Base-by-base conservation (phyloP, 1,140 invertebrate genomes). In the Rhysida immarginata region DNA sequence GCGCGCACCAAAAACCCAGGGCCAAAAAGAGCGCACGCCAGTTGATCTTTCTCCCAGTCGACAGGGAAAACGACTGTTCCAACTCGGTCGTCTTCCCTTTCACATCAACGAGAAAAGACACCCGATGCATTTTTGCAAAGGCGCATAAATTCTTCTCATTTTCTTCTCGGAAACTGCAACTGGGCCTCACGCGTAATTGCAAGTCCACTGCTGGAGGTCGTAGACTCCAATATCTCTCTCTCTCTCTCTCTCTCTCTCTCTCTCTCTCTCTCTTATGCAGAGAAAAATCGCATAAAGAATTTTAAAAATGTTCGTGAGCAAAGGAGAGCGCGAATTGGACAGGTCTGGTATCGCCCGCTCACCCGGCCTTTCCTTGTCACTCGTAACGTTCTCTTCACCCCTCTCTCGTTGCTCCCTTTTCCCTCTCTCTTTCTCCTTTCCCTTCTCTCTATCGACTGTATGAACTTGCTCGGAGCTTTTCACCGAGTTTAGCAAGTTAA, bases 401-500 rank as follows among this genome's bases (percentile, higher is more conserved):
- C 11, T 11, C 11, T 11, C 11, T n/a, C 11, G 35, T n/a, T 11
- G n/a, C 35, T 11, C 35, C 11, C 11, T 11, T n/a, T 11, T n/a
- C 11, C 35, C 35, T 11, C 35, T 41, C 11, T 11, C n/a, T 11
- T 41, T n/a, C n/a, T 11, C n/a, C 11, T n/a, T 41, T 11, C 35
- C 11, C n/a, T n/a, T 11, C 11, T 11, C 11, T 41, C 35, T 11
- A 11, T 41, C 35, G 35, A n/a, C 11, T 41, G 35, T 11, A 41
- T n/a, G 8, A 20, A 46, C 5, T 46, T 16, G 44, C 44, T 46
- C 18, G 44, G 8, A 46, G 21, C 16, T 16, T 20, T 46, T 46
- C 44, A 5, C 44, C 21, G 5, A 46, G 16, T 46, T 46, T 46
- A 46, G 44, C 44, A 46, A 46, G 44, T 46, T 46, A 46, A 46